Base-by-base conservation (phyloP, 2,113 vertebrate species). In the Laticauda colubrina region DNA sequence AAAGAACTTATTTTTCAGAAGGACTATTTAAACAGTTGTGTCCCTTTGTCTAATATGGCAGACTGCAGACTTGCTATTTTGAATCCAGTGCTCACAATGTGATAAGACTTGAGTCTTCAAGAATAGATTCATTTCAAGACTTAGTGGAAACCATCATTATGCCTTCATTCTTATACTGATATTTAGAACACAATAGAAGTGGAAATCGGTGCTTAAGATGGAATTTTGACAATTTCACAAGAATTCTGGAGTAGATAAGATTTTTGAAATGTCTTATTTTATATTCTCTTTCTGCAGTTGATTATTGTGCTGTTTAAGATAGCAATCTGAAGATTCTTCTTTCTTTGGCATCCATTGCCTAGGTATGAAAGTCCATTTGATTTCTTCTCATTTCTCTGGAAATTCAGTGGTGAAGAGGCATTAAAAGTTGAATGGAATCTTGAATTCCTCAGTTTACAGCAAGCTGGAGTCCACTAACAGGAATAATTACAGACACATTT, bases 391-490 rank as follows among this genome's bases (percentile, higher is more conserved):
- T 56, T 15, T 24, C 88, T 94, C 87, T 14, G 11, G 88, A 91
- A 92, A 81, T 85, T 89, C 92, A 92, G 12, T 59, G 90, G 94
- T 48, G 48, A 93, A 59, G 90, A 93, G 92, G 51, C 91, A 55
- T 95, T 92, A 93, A 91, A 93, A 85, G 57, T 15, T 93, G 94
- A 90, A 88, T n/a, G 53, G 87, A 94, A 89, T 85, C 90, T 95
- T 95, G 94, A 95, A 94, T 92, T 95, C 29, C 92, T 48, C 91
- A 23, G 85, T n/a, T 18, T 92, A 94, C 0, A 87, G 61, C 90
- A 61, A 87, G 56, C 93, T 88, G 87, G 69, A 29, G 94, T 93
- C 93, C 55, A 34, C 69, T 34, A 64, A 89, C 91, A 88, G 94
- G 91, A 88, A 95, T 93, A 69, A 87, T 0, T 91, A 93, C 48